Percentiles rank a stretch among this genome's conserved stretches.
phyloP scores from a whole-genome alignment of 2,113 vertebrate genomes.

The Leptocoma aspasia region DNA sequence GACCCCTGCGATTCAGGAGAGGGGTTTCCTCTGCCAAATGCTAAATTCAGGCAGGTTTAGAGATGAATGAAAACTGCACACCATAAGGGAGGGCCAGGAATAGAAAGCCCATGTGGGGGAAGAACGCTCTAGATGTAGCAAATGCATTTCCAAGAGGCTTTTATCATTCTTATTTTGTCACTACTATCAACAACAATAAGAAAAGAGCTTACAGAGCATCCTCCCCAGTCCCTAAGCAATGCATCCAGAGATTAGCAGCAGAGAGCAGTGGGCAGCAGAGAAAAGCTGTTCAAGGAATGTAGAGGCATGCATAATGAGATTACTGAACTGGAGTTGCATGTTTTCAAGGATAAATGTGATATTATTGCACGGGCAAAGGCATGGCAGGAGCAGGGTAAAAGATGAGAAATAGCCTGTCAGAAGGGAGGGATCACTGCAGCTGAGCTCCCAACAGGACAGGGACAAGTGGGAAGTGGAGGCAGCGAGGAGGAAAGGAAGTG shows the following conservation, averaged over 20 bases:
- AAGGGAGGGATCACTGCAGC: background rate
- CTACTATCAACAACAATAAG: constrained; percentile 66
- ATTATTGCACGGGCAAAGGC: constrained; percentile 1
- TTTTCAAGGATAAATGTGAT: constrained; percentile 47
- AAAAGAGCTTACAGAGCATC: constrained; percentile 46
- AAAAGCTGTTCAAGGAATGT: constrained; percentile 46
- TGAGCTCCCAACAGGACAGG: constrained; percentile 36
- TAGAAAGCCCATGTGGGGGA: constrained; percentile 63
- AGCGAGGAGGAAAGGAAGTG: constrained; percentile 22
- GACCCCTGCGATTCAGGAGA: background rate
- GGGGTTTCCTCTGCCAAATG: constrained; percentile 39
- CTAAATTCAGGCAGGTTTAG: constrained; percentile 50
- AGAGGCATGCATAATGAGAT: constrained; percentile 56
- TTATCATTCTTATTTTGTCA: constrained; percentile 64
- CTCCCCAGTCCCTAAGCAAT: constrained; percentile 33
- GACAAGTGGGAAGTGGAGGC: constrained; percentile 39
- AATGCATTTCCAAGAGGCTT: constrained; percentile 50
- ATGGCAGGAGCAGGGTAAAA: background rate
- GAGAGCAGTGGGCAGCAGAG: constrained; percentile 33
- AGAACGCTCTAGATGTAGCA: constrained; percentile 47
- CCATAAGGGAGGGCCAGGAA: constrained; percentile 60
- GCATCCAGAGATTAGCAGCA: constrained; percentile 48
- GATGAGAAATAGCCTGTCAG: constrained; percentile 6
- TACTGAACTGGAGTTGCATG: constrained; percentile 47
- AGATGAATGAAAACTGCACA: constrained; percentile 58